These are phyloP conservation scores for Protonibea diacanthus DNA, from an alignment of 2,797 vertebrate species.

Conservation along the genomic window DNA sequence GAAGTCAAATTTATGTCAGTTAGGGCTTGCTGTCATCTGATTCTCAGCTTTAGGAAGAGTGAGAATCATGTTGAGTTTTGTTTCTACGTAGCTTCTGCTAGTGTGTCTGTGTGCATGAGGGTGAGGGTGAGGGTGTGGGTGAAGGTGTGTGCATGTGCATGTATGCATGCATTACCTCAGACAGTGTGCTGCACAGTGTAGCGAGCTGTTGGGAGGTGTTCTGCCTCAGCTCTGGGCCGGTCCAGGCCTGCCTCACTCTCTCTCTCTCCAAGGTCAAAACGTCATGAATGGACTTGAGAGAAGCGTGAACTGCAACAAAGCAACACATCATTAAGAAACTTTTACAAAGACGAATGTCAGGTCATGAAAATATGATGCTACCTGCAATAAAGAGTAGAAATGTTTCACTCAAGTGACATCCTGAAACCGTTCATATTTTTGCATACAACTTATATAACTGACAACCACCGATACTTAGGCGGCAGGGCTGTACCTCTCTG, in stretches of 20 bases:
- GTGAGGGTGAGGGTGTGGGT: background rate
- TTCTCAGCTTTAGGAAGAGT: background rate
- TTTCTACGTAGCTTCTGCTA: background rate
- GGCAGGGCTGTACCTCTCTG: slow-evolving; percentile 83
- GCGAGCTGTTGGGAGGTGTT: slow-evolving; percentile 79
- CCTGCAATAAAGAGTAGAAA: background rate
- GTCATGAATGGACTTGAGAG: slow-evolving; percentile 89
- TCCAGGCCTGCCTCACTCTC: slow-evolving; percentile 85
- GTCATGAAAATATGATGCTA: background rate
- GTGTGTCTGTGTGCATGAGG: background rate
- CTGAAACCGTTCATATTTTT: background rate
- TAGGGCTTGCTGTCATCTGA: background rate
- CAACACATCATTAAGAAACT: background rate
- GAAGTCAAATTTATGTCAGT: background rate
- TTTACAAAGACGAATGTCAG: background rate
- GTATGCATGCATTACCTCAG: slow-evolving; percentile 76
- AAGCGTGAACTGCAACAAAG: slow-evolving; percentile 74
- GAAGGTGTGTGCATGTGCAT: background rate
- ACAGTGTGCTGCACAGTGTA: slow-evolving; percentile 75
- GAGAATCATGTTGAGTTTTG: background rate
- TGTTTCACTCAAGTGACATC: background rate
- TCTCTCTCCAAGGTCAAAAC: slow-evolving; percentile 86
- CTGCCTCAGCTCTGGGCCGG: slow-evolving; percentile 77
- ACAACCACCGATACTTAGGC: background rate
- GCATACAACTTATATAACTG: background rate